Percentiles rank a stretch among this genome's conserved stretches.
Conservation (phyloP, 2,113 vertebrate species). For the Podiceps cristatus region DNA sequence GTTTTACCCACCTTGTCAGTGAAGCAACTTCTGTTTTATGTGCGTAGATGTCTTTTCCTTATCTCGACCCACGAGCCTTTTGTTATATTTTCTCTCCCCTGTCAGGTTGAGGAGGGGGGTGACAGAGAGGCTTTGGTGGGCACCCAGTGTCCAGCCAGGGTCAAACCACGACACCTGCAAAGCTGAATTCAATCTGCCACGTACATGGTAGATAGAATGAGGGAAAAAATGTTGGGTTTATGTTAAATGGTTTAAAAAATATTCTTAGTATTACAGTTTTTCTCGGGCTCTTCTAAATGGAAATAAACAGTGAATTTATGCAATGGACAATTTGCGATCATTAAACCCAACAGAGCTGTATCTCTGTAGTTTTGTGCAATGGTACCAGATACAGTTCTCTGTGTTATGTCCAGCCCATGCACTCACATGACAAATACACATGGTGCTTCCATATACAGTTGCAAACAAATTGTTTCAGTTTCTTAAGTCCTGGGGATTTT, state of each 20-base stretch:
- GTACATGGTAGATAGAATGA: not conserved
- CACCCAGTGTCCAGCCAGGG: no score
- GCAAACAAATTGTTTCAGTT: not conserved
- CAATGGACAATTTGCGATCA: not conserved
- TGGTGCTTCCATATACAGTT: not conserved
- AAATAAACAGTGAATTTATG: not conserved
- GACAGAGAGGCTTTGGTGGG: no score
- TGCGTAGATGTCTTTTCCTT: not conserved
- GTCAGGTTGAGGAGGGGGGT: no score
- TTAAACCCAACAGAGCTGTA: not conserved
- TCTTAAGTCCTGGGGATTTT: not conserved
- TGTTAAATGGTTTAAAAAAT: not conserved
- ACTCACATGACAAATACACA: accelerated
- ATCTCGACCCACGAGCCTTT: no score
- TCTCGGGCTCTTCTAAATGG: not conserved
- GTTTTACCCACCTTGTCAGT: not conserved
- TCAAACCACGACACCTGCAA: not conserved
- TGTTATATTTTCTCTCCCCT: no score
- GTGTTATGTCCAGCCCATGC: not conserved
- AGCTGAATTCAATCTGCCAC: not conserved
- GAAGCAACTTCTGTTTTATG: not conserved
- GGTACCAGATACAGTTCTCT: not conserved
- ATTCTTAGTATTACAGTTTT: not conserved
- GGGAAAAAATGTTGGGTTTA: not conserved
- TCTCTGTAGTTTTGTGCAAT: not conserved